These are phyloP conservation scores for Illadopsis cleaveri DNA, from an alignment of 2,113 vertebrate species.

Conservation along the genomic window DNA sequence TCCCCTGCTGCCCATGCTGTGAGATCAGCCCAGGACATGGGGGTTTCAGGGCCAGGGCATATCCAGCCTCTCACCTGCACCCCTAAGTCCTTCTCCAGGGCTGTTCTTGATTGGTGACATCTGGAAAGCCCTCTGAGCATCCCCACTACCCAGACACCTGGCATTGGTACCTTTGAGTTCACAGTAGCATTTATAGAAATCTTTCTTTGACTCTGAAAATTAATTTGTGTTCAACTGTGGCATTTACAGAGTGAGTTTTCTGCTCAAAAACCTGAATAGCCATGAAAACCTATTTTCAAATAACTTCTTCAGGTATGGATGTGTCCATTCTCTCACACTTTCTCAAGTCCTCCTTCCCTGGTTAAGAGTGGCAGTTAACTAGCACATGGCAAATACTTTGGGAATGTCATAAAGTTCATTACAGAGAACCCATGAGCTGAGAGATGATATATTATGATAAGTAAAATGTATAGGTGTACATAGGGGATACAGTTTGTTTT, in stretches of 20 bases:
- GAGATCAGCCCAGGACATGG: not conserved
- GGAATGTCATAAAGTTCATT: not conserved
- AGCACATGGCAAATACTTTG: not conserved
- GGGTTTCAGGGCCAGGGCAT: not conserved
- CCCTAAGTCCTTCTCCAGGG: not conserved
- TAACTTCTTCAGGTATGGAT: not conserved
- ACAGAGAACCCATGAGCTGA: fast-evolving
- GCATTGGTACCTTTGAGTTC: not conserved
- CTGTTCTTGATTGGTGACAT: not conserved
- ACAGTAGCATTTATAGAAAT: not conserved
- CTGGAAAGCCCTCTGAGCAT: not conserved
- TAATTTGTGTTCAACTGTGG: not conserved
- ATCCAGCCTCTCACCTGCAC: not conserved
- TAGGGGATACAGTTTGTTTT: not conserved
- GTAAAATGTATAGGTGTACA: not conserved
- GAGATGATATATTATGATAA: not conserved
- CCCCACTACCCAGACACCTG: not conserved
- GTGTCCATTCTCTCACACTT: not conserved
- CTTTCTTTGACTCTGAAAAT: not conserved
- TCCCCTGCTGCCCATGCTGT: fast-evolving
- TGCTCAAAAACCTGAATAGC: not conserved
- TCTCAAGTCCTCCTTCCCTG: not conserved
- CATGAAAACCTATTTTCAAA: not conserved
- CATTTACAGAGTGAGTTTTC: not conserved
- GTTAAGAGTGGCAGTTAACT: not conserved